These are phyloP conservation scores for Mechanitis mazaeus DNA, from an alignment of 2,888 invertebrate species.

Conservation along the genomic window DNA sequence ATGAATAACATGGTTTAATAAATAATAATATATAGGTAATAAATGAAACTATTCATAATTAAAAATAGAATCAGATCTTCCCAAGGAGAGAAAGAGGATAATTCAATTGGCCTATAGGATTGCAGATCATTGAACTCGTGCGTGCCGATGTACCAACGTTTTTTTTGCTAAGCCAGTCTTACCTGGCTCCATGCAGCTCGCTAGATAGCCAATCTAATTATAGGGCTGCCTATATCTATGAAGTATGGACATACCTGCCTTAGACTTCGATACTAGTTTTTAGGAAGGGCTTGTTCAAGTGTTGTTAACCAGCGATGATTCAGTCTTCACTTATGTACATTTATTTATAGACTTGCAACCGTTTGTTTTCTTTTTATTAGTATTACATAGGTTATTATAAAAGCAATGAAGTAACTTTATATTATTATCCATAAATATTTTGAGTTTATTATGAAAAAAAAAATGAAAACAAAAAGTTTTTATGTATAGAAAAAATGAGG, in stretches of 20 bases:
- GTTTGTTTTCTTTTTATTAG: neutral
- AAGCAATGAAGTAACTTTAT: slow-evolving; percentile 8
- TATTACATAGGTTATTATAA: slow-evolving; percentile 7
- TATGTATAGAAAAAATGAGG: slow-evolving; percentile 1
- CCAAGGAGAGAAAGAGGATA: slow-evolving; percentile 37
- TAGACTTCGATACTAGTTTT: slow-evolving; percentile 45
- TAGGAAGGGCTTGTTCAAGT: slow-evolving; percentile 19
- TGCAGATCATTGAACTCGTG: slow-evolving; percentile 59
- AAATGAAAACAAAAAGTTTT: neutral
- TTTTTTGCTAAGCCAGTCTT: slow-evolving; percentile 65
- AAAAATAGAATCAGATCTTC: slow-evolving; percentile 13
- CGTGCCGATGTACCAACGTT: slow-evolving; percentile 48
- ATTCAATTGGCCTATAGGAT: slow-evolving; percentile 33
- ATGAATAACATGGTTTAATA: slow-evolving; percentile 43
- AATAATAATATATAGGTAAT: neutral
- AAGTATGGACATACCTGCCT: slow-evolving; percentile 41
- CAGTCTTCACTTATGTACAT: neutral
- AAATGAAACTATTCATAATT: neutral
- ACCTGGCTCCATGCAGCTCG: slow-evolving; percentile 48
- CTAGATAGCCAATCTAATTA: slow-evolving; percentile 67
- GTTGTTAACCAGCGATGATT: slow-evolving; percentile 6
- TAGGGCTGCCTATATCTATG: slow-evolving; percentile 47
- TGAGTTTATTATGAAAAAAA: neutral
- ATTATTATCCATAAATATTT: neutral
- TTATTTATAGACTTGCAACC: slow-evolving; percentile 8